Percentiles rank a stretch among this genome's conserved stretches.
phyloP scores from a whole-genome alignment of 2,888 invertebrate species.

The Drosophila seclusa region DNA sequence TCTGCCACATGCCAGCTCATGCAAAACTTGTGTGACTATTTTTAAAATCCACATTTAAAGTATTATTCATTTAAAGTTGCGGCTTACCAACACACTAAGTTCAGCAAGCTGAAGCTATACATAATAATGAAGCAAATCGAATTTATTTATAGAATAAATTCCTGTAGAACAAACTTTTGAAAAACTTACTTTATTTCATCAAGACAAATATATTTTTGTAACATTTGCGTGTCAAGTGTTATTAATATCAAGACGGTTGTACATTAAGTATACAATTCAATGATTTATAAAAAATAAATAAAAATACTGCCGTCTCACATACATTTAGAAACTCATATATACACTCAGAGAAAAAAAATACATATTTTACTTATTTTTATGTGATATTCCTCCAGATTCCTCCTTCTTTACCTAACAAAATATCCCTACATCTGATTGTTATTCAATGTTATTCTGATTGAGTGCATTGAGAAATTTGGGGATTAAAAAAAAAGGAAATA shows the following conservation, averaged over 20 bases:
- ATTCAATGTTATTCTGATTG: not conserved
- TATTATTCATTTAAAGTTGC: slow-evolving; percentile 7
- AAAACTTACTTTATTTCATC: slow-evolving; percentile 10
- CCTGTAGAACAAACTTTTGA: not conserved
- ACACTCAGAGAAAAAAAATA: slow-evolving; percentile 1
- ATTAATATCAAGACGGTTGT: slow-evolving; percentile 27
- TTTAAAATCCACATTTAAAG: not conserved
- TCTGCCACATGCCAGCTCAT: too few species aligned
- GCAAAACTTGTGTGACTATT: not conserved
- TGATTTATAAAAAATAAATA: slow-evolving; percentile 4
- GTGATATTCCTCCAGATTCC: not conserved
- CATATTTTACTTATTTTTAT: not conserved
- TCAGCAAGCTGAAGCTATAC: not conserved
- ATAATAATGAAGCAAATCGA: not conserved
- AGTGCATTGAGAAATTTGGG: not conserved
- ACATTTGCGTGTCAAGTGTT: slow-evolving; percentile 6
- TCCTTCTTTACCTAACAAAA: not conserved
- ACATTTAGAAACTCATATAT: slow-evolving; percentile 11
- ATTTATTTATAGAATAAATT: not conserved
- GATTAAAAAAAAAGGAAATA: not conserved
- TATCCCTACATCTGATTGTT: not conserved
- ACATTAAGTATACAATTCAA: not conserved
- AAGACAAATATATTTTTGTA: not conserved
- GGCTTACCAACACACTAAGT: not conserved
- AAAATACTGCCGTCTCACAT: slow-evolving; percentile 10